Evolutionary conservation across 2,113 vertebrate genomes (phyloP).

Genomic region (Anarhynchus alexandrinus): DNA sequence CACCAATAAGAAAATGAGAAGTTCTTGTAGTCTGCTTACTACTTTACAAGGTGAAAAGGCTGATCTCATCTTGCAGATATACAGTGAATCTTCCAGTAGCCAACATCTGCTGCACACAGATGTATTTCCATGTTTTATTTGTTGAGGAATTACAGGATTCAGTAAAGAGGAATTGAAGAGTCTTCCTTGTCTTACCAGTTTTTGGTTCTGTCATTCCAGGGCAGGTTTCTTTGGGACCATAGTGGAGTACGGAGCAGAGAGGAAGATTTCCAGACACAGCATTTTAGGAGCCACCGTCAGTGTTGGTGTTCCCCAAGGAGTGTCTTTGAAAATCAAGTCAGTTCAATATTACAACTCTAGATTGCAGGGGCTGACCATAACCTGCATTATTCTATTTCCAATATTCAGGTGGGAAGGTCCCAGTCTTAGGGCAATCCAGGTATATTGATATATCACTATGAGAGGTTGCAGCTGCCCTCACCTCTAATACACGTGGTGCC

Average conservation of each 20-base stretch:
- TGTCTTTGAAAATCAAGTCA: constrained; percentile 97
- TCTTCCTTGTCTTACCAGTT: not conserved
- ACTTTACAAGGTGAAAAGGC: not conserved
- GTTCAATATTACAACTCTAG: constrained; percentile 21
- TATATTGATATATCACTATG: not conserved
- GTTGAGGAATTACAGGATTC: not conserved
- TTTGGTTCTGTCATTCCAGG: constrained; percentile 67
- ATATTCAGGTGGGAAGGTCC: not conserved
- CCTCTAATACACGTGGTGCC: not conserved
- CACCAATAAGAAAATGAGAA: not conserved
- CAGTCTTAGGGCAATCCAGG: not conserved
- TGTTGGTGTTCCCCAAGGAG: constrained; percentile 92
- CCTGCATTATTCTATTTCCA: not conserved
- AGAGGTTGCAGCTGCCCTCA: not conserved
- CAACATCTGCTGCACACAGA: not conserved
- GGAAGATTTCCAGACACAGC: constrained; percentile 97
- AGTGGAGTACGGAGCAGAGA: constrained; percentile 94
- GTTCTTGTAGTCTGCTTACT: not conserved
- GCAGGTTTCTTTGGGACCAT: constrained; percentile 95
- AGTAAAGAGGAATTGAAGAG: not conserved
- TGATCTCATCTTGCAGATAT: not conserved
- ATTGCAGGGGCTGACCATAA: not conserved
- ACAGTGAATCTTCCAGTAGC: not conserved
- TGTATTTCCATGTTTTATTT: not conserved
- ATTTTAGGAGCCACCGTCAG: constrained; percentile 92